Conservation (phyloP, 2,113 vertebrate species). For the Drymodes brunneopygia region DNA sequence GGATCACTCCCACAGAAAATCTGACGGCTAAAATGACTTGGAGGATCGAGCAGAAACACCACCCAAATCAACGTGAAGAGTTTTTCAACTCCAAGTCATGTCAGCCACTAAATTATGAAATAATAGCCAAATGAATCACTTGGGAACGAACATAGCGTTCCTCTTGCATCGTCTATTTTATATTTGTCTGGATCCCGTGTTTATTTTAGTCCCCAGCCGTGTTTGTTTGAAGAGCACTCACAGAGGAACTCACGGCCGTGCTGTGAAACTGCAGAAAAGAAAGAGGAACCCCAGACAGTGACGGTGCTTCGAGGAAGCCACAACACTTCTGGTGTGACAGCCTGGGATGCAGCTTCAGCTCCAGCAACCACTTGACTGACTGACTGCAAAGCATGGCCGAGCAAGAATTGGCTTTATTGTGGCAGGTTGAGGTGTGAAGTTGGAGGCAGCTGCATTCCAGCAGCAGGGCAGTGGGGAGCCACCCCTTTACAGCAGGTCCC, state of each 20-base stretch:
- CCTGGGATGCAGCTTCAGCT: not conserved
- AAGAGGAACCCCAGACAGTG: not conserved
- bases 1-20: not conserved
- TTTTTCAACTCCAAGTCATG: not conserved
- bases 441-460: not conserved
- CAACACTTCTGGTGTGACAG: not conserved
- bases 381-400: accelerated
- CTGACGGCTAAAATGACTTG: not conserved
- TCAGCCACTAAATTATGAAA: not conserved
- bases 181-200: not conserved
- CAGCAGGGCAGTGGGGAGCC: not conserved
- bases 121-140: conserved; percentile 6
- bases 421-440: not conserved
- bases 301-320: not conserved
- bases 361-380: accelerated
- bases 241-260: not conserved
- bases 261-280: not conserved
- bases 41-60: not conserved
- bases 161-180: not conserved
- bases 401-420: accelerated
- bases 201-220: not conserved
- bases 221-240: not conserved
- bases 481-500: accelerated
- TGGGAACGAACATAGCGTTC: conserved; percentile 16
- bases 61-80: not conserved